Conservation (phyloP, 2,888 invertebrate species). For the Dynastes tityus region DNA sequence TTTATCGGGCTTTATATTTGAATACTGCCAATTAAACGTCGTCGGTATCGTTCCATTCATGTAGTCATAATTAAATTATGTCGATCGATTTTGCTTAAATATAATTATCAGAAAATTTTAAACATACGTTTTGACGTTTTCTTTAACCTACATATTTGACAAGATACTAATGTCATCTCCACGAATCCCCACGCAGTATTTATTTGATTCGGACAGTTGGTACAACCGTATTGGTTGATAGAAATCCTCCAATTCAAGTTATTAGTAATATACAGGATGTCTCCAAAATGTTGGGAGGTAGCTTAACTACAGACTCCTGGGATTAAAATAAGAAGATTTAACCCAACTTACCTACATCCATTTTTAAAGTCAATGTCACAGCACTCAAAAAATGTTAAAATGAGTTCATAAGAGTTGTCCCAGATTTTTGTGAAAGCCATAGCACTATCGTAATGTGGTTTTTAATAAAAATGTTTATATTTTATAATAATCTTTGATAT, state of each 20-base stretch:
- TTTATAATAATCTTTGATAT: too few relatives aligned
- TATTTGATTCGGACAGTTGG: slow-evolving; percentile 22
- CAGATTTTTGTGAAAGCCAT: too few relatives aligned
- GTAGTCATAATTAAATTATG: slow-evolving; percentile 35
- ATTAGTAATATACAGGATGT: background rate
- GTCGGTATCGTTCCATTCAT: slow-evolving; percentile 5
- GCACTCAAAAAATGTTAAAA: too few relatives aligned
- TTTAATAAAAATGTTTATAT: too few relatives aligned
- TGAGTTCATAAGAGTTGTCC: too few relatives aligned
- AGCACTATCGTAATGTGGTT: too few relatives aligned
- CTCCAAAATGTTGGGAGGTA: too few relatives aligned
- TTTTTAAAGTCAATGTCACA: too few relatives aligned
- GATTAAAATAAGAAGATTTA: too few relatives aligned
- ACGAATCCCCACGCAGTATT: background rate
- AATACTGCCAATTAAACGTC: background rate
- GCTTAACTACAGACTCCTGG: too few relatives aligned
- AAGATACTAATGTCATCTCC: slow-evolving; percentile 14
- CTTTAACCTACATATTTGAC: slow-evolving; percentile 44
- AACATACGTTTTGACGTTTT: slow-evolving; percentile 38
- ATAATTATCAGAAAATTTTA: slow-evolving; percentile 11
- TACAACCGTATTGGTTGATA: slow-evolving; percentile 31
- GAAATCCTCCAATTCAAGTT: background rate
- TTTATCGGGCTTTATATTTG: slow-evolving; percentile 10
- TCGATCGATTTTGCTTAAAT: slow-evolving; percentile 8
- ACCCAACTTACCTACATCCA: too few relatives aligned